Conservation (phyloP, 1,140 invertebrate genomes). For the Euura lappo region DNA sequence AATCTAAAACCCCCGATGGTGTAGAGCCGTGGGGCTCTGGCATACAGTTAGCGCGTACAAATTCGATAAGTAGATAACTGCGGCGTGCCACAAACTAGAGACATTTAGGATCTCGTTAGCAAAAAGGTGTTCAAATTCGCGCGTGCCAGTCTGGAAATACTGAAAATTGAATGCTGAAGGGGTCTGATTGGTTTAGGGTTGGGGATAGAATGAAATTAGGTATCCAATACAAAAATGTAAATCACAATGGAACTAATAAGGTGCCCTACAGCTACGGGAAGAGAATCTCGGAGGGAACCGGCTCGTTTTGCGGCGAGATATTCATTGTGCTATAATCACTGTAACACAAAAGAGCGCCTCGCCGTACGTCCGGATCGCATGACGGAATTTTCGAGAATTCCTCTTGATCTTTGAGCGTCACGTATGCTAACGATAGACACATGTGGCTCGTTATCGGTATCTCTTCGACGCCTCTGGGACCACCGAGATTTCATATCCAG, state of each 20-base stretch:
- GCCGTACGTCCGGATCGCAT: neutral
- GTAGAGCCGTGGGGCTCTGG: no score
- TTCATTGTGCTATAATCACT: conserved; percentile 9
- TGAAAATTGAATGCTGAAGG: neutral
- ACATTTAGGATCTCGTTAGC: neutral
- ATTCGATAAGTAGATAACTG: neutral
- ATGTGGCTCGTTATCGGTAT: neutral
- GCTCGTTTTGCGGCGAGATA: neutral
- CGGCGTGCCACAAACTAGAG: neutral
- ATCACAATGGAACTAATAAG: conserved; percentile 13
- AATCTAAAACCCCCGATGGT: no score
- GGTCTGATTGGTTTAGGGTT: no score
- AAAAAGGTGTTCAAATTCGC: neutral
- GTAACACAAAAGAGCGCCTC: conserved; percentile 1
- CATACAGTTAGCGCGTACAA: neutral
- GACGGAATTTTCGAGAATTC: conserved; percentile 10
- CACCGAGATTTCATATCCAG: neutral
- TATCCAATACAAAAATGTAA: neutral
- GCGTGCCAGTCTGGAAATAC: neutral
- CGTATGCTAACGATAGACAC: conserved; percentile 9
- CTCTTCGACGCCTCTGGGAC: neutral
- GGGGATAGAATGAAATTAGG: neutral
- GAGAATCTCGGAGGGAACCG: neutral
- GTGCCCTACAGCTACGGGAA: conserved; percentile 8
- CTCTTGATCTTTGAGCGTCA: conserved; percentile 11